Evolutionary conservation across 1,140 invertebrate species (phyloP), one percentile per base, ranked within the genome.

Genomic region (Penaeus indicus): DNA sequence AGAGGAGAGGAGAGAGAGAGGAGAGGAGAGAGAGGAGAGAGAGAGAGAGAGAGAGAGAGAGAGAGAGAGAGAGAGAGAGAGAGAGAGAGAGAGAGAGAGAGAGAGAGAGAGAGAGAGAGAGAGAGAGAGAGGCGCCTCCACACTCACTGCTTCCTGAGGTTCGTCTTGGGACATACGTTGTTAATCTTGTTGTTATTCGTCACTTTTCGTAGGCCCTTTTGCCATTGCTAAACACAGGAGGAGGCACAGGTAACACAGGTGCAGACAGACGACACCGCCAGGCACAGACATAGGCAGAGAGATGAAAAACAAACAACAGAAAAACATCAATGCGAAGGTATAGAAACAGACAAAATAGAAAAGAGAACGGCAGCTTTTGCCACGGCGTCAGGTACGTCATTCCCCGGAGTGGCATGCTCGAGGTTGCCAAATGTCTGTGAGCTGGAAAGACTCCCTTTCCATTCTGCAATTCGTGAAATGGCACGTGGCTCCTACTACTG

Each of bases 111-210:
- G 3, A 54, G 13, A 54, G 8, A 54, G 69, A 27, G 25, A 75
- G 19, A 27, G n/a, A 38, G 25, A 75, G 8, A 32, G 8, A 38
- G 2, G n/a, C 21, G 32, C 77, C 67, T 42, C 78, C 75, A 78
- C 62, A 96, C 97, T 95, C 95, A 99, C 98, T 99, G 98, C 95
- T 99, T 99, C 95, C 98, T 98, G 60, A 99, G 94, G 93, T 96
- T 98, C 62, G 96, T 99, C 92, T 96, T 96, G 11, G 97, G 97
- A 93, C 98, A 99, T 86, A 99, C 96, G 94, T 99, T 99, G 93
- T 96, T 98, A 91, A 96, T 97, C 95, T 99, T 99, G 93, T 97
- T 98, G 94, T 99, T 99, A 94, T 99, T 97, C 72, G 98, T 98
- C 91, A 99, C 96, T 89, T 94, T 93, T 89, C 98, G 95, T 82